Conservation (phyloP, 2,113 vertebrate species). For the Perognathus longimembris region DNA sequence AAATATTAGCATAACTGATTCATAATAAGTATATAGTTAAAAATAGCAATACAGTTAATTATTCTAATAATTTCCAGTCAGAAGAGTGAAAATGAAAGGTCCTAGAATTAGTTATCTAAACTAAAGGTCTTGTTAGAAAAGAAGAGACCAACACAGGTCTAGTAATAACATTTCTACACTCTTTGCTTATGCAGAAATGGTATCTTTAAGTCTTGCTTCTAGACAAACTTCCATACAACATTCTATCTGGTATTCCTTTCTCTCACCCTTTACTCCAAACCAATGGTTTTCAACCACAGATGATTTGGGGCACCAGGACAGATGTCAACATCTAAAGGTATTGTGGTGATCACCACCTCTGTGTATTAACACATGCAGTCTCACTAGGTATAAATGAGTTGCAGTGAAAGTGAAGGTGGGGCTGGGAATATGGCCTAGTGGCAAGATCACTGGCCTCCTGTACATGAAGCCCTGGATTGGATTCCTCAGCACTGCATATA, state of each 20-base stretch:
- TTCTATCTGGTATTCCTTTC: background rate
- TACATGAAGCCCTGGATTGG: no score
- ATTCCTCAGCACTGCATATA: no score
- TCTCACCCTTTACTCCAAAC: constrained; percentile 1
- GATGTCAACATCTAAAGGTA: background rate
- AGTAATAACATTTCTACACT: background rate
- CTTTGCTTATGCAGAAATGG: background rate
- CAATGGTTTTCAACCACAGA: background rate
- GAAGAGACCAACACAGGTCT: background rate
- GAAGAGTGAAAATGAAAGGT: constrained; percentile 33
- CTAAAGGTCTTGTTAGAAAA: constrained; percentile 41
- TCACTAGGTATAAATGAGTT: background rate
- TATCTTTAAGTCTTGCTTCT: background rate
- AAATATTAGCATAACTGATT: constrained; percentile 13
- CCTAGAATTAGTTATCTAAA: background rate
- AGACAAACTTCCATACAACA: background rate
- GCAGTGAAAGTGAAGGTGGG: background rate
- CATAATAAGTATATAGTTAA: constrained; percentile 4
- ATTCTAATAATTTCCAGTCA: constrained; percentile 27
- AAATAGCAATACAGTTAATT: background rate
- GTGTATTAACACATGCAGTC: background rate
- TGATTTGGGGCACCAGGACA: background rate
- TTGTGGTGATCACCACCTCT: background rate
- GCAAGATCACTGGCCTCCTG: no score
- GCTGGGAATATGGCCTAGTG: no score